Conservation (phyloP, 2,113 vertebrate species). For the Charadrius vociferus region DNA sequence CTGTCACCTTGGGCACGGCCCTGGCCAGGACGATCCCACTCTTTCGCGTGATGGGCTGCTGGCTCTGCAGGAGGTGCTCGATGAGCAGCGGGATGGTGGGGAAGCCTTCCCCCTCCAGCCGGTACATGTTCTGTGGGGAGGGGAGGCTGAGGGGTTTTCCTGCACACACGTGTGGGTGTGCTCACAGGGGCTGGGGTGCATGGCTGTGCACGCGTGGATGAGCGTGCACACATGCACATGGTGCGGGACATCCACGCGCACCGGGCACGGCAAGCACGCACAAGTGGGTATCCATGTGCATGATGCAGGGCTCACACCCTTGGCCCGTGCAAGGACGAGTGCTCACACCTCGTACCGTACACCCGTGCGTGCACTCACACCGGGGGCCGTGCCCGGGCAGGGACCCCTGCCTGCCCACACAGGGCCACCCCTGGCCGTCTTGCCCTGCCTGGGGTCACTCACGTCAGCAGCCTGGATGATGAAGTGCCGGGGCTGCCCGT, state of each 20-base stretch:
- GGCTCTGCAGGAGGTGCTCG: conserved; percentile 80
- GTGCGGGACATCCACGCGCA: rapidly evolving
- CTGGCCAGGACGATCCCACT: conserved; percentile 80
- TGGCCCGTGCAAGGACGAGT: rapidly evolving
- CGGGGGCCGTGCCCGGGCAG: rapidly evolving
- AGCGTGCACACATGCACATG: rapidly evolving
- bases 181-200: not conserved
- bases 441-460: conserved; percentile 38
- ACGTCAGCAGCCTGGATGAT: conserved; percentile 89
- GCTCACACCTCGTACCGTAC: not conserved
- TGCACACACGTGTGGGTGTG: not conserved
- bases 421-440: rapidly evolving
- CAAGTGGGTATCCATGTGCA: rapidly evolving
- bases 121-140: conserved; percentile 83
- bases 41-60: conserved; percentile 87
- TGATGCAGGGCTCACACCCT: rapidly evolving
- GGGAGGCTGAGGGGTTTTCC: not conserved
- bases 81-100: conserved; percentile 86
- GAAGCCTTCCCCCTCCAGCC: conserved; percentile 91
- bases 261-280: rapidly evolving
- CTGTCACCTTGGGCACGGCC: conserved; percentile 83
- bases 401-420: rapidly evolving
- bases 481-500: conserved; percentile 87
- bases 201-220: rapidly evolving
- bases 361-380: rapidly evolving